Percentiles rank a stretch among this genome's conserved stretches.
Evolutionary conservation across 2,797 vertebrate genomes (phyloP).

Genomic region (Molossus alvarezi): DNA sequence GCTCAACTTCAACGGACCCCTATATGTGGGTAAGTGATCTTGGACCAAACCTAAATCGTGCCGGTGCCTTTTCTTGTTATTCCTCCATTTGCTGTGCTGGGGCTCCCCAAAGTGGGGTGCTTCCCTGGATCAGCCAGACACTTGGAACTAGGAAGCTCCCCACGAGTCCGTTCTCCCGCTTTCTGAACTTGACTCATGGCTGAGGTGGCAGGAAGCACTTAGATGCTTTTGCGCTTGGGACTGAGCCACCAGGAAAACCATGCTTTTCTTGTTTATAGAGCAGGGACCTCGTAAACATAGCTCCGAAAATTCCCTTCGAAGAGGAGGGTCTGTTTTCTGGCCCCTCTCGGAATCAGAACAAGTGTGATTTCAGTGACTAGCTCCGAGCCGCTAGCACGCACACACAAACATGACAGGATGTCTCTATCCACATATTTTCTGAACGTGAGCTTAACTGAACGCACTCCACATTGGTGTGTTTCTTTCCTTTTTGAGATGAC

Average conservation of each 20-base stretch:
- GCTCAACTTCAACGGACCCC: conserved; percentile 95
- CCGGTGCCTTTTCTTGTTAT: neutral
- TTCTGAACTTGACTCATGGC: conserved; percentile 74
- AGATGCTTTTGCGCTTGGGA: conserved; percentile 58
- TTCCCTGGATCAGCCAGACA: conserved; percentile 14
- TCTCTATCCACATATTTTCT: neutral
- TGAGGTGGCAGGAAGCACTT: conserved; percentile 43
- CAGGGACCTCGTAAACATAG: conserved; percentile 78
- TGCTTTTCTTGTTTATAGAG: conserved; percentile 76
- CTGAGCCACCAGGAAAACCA: conserved; percentile 60
- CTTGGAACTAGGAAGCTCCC: conserved; percentile 72
- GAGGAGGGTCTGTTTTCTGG: conserved; percentile 10
- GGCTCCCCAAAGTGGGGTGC: neutral
- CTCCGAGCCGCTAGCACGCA: neutral
- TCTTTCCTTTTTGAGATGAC: conserved; percentile 22
- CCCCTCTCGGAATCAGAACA: conserved; percentile 30
- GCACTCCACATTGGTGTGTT: neutral
- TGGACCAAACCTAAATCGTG: neutral
- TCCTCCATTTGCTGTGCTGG: neutral
- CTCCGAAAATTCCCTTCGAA: conserved; percentile 41
- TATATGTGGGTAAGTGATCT: conserved; percentile 95
- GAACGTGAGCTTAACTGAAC: conserved; percentile 28
- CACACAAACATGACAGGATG: neutral
- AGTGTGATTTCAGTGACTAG: conserved; percentile 59
- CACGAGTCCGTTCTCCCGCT: conserved; percentile 44